Percentiles rank a stretch among this genome's conserved stretches.
Evolutionary conservation across 2,113 vertebrate genomes (phyloP).

Genomic region (Chrysochloris asiatica): DNA sequence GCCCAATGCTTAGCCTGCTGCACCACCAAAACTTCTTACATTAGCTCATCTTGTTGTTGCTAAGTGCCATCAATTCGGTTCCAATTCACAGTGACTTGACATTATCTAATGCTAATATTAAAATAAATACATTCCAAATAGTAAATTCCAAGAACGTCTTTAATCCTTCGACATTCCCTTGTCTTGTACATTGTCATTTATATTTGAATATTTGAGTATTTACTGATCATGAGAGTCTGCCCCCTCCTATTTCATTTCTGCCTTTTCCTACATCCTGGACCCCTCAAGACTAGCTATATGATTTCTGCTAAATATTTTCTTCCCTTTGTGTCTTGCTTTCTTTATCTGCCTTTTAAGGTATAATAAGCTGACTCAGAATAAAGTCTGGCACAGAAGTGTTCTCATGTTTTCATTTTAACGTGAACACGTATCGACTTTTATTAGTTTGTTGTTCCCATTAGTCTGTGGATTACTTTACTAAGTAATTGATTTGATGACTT

Average conservation of each 20-base stretch:
- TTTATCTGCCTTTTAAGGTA: neutral
- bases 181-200: neutral
- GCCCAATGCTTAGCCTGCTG: too few species aligned
- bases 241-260: neutral
- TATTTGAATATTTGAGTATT: neutral
- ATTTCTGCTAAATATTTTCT: neutral
- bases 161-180: neutral
- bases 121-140: neutral
- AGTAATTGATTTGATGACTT: neutral
- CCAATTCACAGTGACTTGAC: too few species aligned
- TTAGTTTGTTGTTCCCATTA: neutral
- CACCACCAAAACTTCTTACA: too few species aligned
- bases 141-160: neutral
- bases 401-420: neutral
- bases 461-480: neutral
- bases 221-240: neutral
- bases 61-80: too few species aligned
- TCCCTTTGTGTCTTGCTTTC: neutral
- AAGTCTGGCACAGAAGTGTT: rapidly evolving
- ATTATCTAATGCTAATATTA: neutral
- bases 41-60: too few species aligned
- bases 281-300: neutral
- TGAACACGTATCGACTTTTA: neutral
- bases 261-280: neutral
- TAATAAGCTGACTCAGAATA: neutral